phyloP scores from a whole-genome alignment of 2,888 invertebrate genomes.

The Drosophila cyrtoloma region DNA sequence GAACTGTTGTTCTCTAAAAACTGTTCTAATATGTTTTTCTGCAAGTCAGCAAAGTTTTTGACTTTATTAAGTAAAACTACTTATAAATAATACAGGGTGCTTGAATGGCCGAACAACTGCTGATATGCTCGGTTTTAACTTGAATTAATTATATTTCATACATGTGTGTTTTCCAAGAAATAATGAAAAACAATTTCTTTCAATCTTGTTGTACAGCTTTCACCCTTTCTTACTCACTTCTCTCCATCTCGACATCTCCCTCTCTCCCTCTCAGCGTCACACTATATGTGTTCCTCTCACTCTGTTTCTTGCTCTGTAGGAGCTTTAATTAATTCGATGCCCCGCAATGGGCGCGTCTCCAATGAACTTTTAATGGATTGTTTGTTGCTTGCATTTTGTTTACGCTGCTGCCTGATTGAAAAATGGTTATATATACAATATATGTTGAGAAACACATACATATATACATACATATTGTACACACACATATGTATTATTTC shows the following conservation, averaged over 20 bases:
- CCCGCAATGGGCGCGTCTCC: conserved; percentile 70
- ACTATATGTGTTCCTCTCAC: not conserved
- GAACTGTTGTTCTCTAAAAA: not conserved
- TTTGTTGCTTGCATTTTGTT: conserved; percentile 68
- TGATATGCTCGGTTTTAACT: conserved; percentile 8
- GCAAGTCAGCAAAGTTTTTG: not conserved
- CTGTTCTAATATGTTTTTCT: not conserved
- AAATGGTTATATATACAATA: conserved; percentile 48
- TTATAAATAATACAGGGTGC: conserved; percentile 26
- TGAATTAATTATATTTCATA: conserved; percentile 33
- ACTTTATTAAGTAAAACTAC: not conserved
- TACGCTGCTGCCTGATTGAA: conserved; percentile 65
- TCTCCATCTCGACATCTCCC: not conserved
- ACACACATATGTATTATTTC: conserved; percentile 23
- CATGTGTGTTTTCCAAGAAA: conserved; percentile 49
- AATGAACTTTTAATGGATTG: conserved; percentile 68
- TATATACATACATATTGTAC: conserved; percentile 22
- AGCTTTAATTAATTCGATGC: conserved; percentile 75
- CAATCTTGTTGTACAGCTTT: conserved; percentile 56
- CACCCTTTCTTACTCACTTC: conserved; percentile 29
- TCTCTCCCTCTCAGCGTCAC: not conserved
- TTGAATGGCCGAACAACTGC: not conserved
- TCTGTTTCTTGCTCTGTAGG: conserved; percentile 9
- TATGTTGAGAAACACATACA: conserved; percentile 2
- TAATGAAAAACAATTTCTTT: conserved; percentile 61